Percentiles rank a stretch among this genome's conserved stretches.
These are phyloP conservation scores for Paracentrotus lividus DNA, from an alignment of 53 echinoderm and acorn worm genomes.

Conservation along the genomic window DNA sequence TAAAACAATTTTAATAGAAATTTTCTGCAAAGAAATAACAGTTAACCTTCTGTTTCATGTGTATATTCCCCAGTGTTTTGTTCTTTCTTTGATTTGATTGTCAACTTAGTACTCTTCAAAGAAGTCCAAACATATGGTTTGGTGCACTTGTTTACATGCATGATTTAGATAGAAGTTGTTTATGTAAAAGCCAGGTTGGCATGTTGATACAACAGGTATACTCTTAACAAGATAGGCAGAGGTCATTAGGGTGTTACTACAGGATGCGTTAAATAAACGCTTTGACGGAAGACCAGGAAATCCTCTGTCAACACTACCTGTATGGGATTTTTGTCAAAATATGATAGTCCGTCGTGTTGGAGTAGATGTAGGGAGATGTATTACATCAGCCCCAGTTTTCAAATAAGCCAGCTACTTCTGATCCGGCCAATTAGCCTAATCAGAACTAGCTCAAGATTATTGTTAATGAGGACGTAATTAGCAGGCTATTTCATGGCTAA, in stretches of 20 bases:
- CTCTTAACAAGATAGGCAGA: neutral
- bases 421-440: too few species aligned
- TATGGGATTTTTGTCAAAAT: slow-evolving; percentile 58
- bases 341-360: slow-evolving; percentile 10
- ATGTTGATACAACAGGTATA: neutral
- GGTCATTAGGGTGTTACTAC: slow-evolving; percentile 46
- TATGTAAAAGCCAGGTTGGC: slow-evolving; percentile 4
- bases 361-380: neutral
- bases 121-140: neutral
- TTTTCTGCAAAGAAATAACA: too few species aligned
- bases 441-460: too few species aligned
- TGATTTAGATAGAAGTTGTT: neutral
- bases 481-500: too few species aligned
- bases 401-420: too few species aligned
- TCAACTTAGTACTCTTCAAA: too few species aligned
- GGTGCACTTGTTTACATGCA: neutral
- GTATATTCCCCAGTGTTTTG: too few species aligned
- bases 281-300: slow-evolving; percentile 36
- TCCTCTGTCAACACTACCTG: slow-evolving; percentile 61
- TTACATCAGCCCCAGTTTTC: too few species aligned
- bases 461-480: too few species aligned
- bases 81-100: too few species aligned
- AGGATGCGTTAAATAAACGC: slow-evolving; percentile 47
- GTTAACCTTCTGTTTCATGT: too few species aligned
- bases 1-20: too few species aligned